These are phyloP conservation scores for Aquatica leii DNA, from an alignment of 2,888 invertebrate genomes.

Conservation along the genomic window DNA sequence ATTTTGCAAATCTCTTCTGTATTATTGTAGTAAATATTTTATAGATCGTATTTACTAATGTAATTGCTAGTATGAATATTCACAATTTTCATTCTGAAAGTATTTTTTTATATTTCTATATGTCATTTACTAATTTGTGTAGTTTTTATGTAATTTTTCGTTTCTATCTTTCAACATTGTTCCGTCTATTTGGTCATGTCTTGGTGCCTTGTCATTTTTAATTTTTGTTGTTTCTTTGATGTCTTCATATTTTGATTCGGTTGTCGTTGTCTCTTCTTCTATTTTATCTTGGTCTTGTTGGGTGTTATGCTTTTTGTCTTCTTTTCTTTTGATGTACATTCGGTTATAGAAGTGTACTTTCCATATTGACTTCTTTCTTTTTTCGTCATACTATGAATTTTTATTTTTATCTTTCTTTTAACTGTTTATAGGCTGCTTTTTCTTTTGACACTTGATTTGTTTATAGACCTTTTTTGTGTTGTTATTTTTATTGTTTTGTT, in stretches of 20 bases:
- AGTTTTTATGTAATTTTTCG: too few relatives aligned
- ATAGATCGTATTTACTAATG: background rate
- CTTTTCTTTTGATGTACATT: background rate
- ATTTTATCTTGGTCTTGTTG: background rate
- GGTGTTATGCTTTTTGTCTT: background rate
- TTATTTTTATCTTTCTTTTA: background rate
- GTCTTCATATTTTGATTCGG: background rate
- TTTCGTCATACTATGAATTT: background rate
- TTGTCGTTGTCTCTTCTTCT: background rate
- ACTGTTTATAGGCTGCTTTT: background rate
- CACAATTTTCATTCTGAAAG: background rate
- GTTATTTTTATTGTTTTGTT: conserved; percentile 3
- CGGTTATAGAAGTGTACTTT: background rate
- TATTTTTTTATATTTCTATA: background rate
- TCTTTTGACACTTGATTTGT: background rate
- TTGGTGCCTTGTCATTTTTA: background rate
- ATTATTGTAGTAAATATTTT: background rate
- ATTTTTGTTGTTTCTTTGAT: too few relatives aligned
- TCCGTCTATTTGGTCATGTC: background rate
- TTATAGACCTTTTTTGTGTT: background rate
- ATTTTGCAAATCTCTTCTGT: background rate
- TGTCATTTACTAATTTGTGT: background rate
- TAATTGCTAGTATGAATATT: background rate
- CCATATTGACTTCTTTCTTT: background rate
- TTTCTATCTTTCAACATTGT: background rate